Conservation (phyloP, 2,888 invertebrate genomes). For the Lasiommata megera region DNA sequence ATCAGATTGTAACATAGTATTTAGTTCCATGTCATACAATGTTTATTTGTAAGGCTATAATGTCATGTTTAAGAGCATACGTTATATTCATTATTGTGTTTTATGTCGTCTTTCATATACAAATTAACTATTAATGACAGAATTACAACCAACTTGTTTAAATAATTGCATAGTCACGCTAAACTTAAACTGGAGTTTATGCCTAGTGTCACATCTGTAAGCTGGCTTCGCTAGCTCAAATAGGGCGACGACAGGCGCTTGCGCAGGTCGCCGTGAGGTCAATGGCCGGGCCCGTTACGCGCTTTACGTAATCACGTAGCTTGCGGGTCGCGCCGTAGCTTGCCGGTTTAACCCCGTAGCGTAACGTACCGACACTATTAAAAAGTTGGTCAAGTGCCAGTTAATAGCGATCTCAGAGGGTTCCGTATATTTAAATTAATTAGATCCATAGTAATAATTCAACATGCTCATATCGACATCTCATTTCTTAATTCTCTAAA, state of each 20-base stretch:
- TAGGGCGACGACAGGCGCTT: constrained; percentile 66
- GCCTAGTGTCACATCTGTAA: constrained; percentile 24
- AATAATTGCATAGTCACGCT: no score
- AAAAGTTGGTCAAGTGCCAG: neutral
- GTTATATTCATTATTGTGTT: no score
- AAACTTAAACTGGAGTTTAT: neutral
- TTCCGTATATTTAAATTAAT: neutral
- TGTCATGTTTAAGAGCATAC: no score
- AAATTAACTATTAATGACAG: no score
- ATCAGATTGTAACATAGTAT: no score
- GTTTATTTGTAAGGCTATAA: no score
- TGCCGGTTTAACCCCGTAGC: constrained; percentile 43
- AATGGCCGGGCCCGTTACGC: constrained; percentile 73
- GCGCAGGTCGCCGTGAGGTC: constrained; percentile 71
- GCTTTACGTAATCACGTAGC: constrained; percentile 77
- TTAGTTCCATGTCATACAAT: no score
- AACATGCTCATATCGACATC: no score
- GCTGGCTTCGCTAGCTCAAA: constrained; percentile 38
- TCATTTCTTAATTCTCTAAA: no score
- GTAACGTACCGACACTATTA: constrained; percentile 19
- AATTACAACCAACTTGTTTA: no score
- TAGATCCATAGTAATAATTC: no score
- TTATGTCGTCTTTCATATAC: no score
- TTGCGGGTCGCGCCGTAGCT: constrained; percentile 60
- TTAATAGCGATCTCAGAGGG: neutral